A percentile compares a stretch with the other conserved stretches of the same genome.
These are phyloP conservation scores for Rhinogobius similis DNA, from an alignment of 2,113 vertebrate species.

Conservation along the genomic window DNA sequence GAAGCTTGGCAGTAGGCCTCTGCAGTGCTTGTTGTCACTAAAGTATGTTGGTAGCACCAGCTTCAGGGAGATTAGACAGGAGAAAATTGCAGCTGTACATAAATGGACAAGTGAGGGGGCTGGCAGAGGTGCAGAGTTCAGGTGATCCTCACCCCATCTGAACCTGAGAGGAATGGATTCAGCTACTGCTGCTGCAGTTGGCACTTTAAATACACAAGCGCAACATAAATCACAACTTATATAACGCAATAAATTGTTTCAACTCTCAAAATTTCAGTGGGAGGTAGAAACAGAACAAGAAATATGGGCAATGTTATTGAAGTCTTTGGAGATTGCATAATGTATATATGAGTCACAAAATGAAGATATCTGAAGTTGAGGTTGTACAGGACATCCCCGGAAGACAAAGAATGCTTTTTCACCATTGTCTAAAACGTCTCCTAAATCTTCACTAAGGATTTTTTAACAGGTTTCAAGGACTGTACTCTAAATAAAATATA, in stretches of 20 bases:
- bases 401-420: not conserved
- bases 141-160: slow-evolving; percentile 65
- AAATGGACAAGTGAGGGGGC: slow-evolving; percentile 29
- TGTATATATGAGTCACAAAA: not conserved
- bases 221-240: slow-evolving; percentile 61
- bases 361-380: slow-evolving; percentile 18
- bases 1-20: slow-evolving; percentile 46
- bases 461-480: slow-evolving; percentile 84
- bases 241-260: not conserved
- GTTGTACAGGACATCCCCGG: slow-evolving; percentile 25
- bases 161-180: slow-evolving; percentile 45
- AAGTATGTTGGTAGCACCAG: slow-evolving; percentile 59
- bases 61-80: slow-evolving; percentile 61
- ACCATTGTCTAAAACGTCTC: slow-evolving; percentile 38
- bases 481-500: slow-evolving; percentile 83
- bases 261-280: not conserved
- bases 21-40: slow-evolving; percentile 58
- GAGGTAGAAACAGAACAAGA: not conserved
- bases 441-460: slow-evolving; percentile 81
- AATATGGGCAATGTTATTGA: not conserved
- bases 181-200: slow-evolving; percentile 41
- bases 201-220: slow-evolving; percentile 65
- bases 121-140: slow-evolving; percentile 21
- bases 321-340: too few species aligned
- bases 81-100: slow-evolving; percentile 66